phyloP scores from a whole-genome alignment of 1,140 invertebrate species.

The Zaprionus inermis region DNA sequence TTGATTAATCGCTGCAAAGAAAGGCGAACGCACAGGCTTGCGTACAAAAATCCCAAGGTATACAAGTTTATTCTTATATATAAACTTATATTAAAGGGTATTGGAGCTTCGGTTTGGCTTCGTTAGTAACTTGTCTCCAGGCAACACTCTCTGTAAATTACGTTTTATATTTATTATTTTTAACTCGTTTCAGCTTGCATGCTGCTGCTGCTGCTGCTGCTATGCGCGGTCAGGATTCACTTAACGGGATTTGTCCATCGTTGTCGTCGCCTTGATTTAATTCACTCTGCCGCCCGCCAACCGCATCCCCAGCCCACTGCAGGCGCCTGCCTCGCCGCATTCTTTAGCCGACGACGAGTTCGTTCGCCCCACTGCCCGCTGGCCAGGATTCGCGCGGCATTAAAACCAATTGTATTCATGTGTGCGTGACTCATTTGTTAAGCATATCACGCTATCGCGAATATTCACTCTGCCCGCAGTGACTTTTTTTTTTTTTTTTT shows the following conservation, averaged over 20 bases:
- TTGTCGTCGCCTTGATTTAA: constrained; percentile 53
- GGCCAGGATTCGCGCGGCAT: constrained; percentile 34
- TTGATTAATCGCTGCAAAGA: neutral
- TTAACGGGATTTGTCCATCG: constrained; percentile 60
- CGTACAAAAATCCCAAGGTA: too few species aligned
- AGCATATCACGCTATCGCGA: too few species aligned
- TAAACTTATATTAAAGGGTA: too few species aligned
- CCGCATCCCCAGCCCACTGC: neutral
- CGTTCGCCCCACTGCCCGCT: too few species aligned
- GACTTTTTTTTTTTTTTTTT: neutral
- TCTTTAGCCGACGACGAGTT: too few species aligned
- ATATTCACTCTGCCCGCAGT: too few species aligned
- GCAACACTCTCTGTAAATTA: neutral
- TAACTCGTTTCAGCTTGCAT: constrained; percentile 13
- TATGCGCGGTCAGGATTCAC: constrained; percentile 52
- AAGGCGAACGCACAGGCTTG: neutral
- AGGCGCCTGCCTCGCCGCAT: too few species aligned
- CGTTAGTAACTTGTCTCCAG: neutral
- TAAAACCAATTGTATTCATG: constrained; percentile 26
- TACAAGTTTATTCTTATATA: too few species aligned
- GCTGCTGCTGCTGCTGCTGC: constrained; percentile 1
- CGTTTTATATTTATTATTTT: too few species aligned
- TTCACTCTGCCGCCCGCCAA: constrained; percentile 32
- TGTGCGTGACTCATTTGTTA: constrained; percentile 64
- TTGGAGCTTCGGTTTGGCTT: too few species aligned